Conservation (phyloP, 2,797 vertebrate genomes). For the Sebastolobus altivelis region DNA sequence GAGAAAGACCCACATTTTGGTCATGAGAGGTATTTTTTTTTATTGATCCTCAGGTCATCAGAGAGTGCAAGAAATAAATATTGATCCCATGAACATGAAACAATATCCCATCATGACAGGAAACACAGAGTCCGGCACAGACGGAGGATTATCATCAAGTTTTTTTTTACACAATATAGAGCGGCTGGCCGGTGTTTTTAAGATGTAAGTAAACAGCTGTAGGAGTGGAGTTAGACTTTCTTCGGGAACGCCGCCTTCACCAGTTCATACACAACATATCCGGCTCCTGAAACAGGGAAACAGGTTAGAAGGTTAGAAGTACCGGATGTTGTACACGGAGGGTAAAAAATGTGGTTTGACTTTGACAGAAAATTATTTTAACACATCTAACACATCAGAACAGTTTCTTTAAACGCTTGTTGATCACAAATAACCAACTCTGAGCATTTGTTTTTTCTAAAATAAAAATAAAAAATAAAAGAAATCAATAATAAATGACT, state of each 20-base stretch:
- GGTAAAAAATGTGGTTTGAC: too few species aligned
- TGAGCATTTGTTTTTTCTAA: too few species aligned
- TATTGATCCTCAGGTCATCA: slow-evolving; percentile 87
- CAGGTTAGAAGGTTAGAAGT: not conserved
- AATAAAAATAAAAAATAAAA: too few species aligned
- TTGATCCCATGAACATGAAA: slow-evolving; percentile 87
- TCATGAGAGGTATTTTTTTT: slow-evolving; percentile 79
- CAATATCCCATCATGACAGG: slow-evolving; percentile 65
- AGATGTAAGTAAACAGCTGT: slow-evolving; percentile 8
- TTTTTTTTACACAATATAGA: slow-evolving; percentile 56
- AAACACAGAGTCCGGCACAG: slow-evolving; percentile 69
- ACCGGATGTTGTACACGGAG: too few species aligned
- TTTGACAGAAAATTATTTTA: too few species aligned
- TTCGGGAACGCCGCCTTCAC: slow-evolving; percentile 86
- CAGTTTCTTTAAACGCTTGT: too few species aligned
- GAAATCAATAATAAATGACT: too few species aligned
- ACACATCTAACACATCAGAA: too few species aligned
- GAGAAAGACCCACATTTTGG: not conserved
- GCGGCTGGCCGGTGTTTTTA: slow-evolving; percentile 43
- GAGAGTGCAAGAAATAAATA: slow-evolving; percentile 84
- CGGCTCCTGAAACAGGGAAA: slow-evolving; percentile 81
- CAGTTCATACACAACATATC: slow-evolving; percentile 86
- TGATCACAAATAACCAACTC: too few species aligned
- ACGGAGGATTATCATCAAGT: slow-evolving; percentile 30
- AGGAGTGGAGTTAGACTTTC: slow-evolving; percentile 76